These are phyloP conservation scores for Hylaea fasciaria DNA, from an alignment of 2,888 invertebrate genomes.

Conservation along the genomic window DNA sequence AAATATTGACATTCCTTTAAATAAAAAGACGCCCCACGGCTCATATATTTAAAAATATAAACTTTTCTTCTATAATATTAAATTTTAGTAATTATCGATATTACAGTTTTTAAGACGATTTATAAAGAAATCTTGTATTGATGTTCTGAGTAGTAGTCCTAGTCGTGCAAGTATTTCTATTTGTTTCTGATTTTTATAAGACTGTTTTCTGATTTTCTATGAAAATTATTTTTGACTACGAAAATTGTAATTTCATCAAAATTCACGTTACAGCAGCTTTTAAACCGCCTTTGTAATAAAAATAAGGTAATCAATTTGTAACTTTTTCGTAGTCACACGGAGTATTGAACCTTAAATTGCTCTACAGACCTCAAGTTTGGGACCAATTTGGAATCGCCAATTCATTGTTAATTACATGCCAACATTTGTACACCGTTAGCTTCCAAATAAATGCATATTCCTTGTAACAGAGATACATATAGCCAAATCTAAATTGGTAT, in stretches of 20 bases:
- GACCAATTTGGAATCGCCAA: conserved; percentile 17
- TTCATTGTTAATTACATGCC: background rate
- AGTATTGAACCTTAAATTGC: conserved; percentile 38
- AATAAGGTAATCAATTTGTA: conserved; percentile 15
- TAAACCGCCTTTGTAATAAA: conserved; percentile 8
- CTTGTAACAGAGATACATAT: background rate
- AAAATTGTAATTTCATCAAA: conserved; percentile 31
- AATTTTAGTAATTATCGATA: conserved; percentile 52
- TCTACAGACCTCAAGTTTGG: conserved; percentile 22
- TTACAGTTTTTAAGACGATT: conserved; percentile 54
- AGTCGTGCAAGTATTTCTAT: conserved; percentile 67
- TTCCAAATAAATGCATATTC: too few species aligned
- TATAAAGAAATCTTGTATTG: conserved; percentile 53
- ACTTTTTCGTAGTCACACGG: conserved; percentile 56
- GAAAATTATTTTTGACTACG: conserved; percentile 49
- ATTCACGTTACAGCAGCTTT: conserved; percentile 23
- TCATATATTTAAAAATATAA: conserved; percentile 45
- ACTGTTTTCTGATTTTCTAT: conserved; percentile 69
- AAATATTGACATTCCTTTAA: conserved; percentile 54
- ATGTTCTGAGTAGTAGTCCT: conserved; percentile 63
- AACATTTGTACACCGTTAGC: too few species aligned
- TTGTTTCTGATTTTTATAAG: conserved; percentile 66
- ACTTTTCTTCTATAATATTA: conserved; percentile 42
- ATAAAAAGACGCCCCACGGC: conserved; percentile 60
- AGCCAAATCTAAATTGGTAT: background rate